A percentile compares a stretch with the other conserved stretches of the same genome.
These are phyloP conservation scores for Muscicapa comitata DNA, from an alignment of 2,797 vertebrate genomes.

Conservation along the genomic window DNA sequence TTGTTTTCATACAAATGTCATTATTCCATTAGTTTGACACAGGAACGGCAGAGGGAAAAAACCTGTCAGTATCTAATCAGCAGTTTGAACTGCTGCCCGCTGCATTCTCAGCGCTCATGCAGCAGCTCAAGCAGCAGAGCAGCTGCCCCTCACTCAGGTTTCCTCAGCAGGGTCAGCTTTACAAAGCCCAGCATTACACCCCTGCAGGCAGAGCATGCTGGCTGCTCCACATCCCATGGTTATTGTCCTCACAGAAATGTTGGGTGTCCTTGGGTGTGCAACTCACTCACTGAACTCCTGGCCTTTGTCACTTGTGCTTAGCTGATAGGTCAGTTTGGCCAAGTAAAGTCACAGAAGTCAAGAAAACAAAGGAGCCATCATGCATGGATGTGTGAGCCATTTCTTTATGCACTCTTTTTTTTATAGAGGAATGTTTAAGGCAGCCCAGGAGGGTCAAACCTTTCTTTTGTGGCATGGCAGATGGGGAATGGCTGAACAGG, in stretches of 20 bases:
- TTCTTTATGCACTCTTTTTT: not conserved
- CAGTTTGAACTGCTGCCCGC: not conserved
- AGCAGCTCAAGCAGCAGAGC: not conserved
- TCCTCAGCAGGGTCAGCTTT: accelerated
- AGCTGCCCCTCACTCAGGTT: not conserved
- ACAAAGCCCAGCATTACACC: not conserved
- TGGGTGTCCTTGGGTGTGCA: accelerated
- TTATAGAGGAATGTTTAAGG: not conserved
- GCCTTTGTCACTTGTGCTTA: not conserved
- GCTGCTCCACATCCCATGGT: not conserved
- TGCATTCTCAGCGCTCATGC: not conserved
- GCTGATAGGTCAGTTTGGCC: not conserved
- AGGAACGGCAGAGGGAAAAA: not conserved
- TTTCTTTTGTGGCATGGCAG: not conserved
- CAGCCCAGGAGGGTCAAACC: not conserved
- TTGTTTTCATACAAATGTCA: not conserved
- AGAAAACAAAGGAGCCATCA: not conserved
- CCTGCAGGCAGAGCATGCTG: not conserved
- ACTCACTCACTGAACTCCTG: not conserved
- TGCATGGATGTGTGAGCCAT: not conserved
- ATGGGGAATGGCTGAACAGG: not conserved
- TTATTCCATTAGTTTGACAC: not conserved
- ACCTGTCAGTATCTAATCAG: not conserved
- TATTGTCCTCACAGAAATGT: not conserved
- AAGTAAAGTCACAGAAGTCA: not conserved